phyloP scores from a whole-genome alignment of 1,140 invertebrate genomes.

The Achroia grisella region DNA sequence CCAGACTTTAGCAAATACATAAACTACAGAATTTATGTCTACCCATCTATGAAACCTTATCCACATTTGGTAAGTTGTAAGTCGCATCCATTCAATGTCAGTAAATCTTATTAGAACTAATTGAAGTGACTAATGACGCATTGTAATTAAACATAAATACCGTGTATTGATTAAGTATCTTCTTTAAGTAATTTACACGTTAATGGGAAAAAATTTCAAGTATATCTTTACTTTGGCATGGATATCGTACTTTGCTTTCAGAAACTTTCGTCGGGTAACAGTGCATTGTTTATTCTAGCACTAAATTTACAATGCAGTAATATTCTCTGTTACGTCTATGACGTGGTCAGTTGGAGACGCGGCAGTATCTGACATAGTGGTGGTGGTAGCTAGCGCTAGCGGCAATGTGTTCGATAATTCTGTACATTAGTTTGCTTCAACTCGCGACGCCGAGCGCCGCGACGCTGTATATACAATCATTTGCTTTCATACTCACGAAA shows the following conservation, averaged over 20 bases:
- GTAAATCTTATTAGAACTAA: too few species aligned
- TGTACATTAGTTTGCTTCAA: constrained; percentile 37
- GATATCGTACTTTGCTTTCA: too few species aligned
- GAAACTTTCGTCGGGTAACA: too few species aligned
- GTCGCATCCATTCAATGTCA: too few species aligned
- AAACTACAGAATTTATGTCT: constrained; percentile 15
- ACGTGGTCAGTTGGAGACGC: constrained; percentile 15
- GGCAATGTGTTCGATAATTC: constrained; percentile 7
- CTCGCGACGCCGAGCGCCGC: constrained; percentile 37
- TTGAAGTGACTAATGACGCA: too few species aligned
- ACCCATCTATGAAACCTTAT: constrained; percentile 7
- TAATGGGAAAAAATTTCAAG: too few species aligned
- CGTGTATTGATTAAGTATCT: too few species aligned
- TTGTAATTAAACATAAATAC: too few species aligned
- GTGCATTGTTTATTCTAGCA: too few species aligned
- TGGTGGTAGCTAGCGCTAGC: constrained; percentile 10
- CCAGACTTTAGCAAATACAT: constrained; percentile 9
- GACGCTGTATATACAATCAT: constrained; percentile 16
- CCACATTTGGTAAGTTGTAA: too few species aligned
- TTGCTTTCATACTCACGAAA: constrained; percentile 18
- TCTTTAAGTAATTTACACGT: too few species aligned
- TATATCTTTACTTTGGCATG: too few species aligned
- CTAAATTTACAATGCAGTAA: neutral
- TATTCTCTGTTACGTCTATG: neutral
- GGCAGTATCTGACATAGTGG: constrained; percentile 15